A percentile compares a stretch with the other conserved stretches of the same genome.
Conservation (phyloP, 2,113 vertebrate species). For the Hemicordylus capensis region DNA sequence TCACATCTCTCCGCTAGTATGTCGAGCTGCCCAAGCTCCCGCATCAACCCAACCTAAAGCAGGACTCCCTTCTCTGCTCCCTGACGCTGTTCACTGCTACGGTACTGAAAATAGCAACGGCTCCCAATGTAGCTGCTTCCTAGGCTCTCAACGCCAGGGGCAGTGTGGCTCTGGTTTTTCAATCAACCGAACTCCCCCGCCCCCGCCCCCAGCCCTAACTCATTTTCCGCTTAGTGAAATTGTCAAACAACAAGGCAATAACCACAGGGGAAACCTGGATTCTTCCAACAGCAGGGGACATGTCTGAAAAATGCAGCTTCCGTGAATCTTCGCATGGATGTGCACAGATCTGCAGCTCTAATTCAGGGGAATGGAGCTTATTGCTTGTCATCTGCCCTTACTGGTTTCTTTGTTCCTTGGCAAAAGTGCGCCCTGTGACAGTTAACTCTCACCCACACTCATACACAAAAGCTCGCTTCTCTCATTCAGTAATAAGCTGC, state of each 20-base stretch:
- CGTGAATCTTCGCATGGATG: neutral
- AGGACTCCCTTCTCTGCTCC: slow-evolving; percentile 45
- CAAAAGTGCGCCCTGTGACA: neutral
- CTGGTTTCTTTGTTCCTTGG: neutral
- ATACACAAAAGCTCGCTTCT: neutral
- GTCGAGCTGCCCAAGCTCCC: neutral
- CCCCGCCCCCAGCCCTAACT: no score
- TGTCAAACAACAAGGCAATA: neutral
- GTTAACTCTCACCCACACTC: neutral
- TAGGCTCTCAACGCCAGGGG: neutral
- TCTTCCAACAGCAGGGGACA: neutral
- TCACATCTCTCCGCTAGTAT: neutral
- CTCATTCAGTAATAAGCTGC: neutral
- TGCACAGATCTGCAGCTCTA: neutral
- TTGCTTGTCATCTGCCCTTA: neutral
- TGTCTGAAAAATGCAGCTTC: neutral
- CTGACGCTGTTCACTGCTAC: slow-evolving; percentile 36
- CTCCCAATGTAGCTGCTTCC: slow-evolving; percentile 1
- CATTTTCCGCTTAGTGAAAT: neutral
- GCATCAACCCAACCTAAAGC: slow-evolving; percentile 33
- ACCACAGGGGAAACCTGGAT: neutral
- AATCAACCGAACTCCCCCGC: neutral
- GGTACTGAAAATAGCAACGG: slow-evolving; percentile 36
- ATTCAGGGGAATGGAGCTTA: neutral
- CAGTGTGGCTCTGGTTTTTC: slow-evolving; percentile 8